Percentiles rank a stretch among this genome's conserved stretches.
These are phyloP conservation scores for Erannis defoliaria DNA, from an alignment of 2,888 invertebrate genomes.

Conservation along the genomic window DNA sequence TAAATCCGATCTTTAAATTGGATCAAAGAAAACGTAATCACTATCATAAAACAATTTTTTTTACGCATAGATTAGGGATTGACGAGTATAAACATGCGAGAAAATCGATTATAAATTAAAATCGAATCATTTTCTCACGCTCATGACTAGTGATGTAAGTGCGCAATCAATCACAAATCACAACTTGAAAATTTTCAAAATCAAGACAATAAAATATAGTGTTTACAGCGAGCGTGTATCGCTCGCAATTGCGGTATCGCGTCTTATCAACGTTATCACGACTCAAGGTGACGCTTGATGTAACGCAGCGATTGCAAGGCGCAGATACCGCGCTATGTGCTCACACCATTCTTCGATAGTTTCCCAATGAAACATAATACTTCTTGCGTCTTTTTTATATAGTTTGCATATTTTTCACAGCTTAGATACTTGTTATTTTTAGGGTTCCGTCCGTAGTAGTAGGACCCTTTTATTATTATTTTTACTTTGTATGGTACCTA, in stretches of 20 bases:
- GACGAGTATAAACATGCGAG: background rate
- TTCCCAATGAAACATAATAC: conserved; percentile 44
- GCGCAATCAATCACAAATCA: conserved; percentile 29
- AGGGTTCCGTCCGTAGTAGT: too few relatives aligned
- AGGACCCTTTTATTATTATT: too few relatives aligned
- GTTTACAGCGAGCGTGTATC: conserved; percentile 37
- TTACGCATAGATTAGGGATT: background rate
- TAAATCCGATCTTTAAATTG: too few relatives aligned
- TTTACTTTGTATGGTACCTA: too few relatives aligned
- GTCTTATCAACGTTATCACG: conserved; percentile 76
- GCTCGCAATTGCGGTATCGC: conserved; percentile 55
- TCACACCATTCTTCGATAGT: conserved; percentile 49
- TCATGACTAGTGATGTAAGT: conserved; percentile 14
- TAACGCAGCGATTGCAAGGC: conserved; percentile 71
- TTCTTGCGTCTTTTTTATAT: background rate
- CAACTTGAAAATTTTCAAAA: conserved; percentile 28
- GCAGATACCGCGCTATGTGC: conserved; percentile 63
- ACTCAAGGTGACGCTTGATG: conserved; percentile 81
- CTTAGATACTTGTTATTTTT: background rate
- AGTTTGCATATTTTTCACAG: background rate
- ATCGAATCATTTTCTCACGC: conserved; percentile 15
- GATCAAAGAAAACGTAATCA: too few relatives aligned
- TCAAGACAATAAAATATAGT: conserved; percentile 38
- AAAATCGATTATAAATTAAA: background rate
- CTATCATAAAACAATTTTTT: too few relatives aligned